Base-by-base conservation (phyloP, 1,140 invertebrate species). In the Idris sp. region DNA sequence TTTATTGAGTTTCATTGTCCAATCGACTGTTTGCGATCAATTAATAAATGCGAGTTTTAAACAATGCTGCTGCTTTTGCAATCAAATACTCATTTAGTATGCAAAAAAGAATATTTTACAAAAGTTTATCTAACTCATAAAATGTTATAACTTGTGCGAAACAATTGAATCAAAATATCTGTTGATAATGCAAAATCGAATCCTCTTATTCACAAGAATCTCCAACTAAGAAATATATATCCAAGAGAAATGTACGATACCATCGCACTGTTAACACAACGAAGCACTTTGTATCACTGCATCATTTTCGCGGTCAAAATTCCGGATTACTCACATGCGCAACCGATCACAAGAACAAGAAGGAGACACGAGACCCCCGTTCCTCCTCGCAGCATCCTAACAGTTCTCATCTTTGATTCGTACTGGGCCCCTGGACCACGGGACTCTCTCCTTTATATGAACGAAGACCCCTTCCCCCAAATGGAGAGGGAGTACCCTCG, bases 371-470 rank as follows among this genome's bases (percentile, higher is more conserved):
- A 65, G 76, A 65, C 51, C 74, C 74, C 74, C 46, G 77, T 64
- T 62, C 69, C 44, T 78, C 65, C 76, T 76, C 82, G 76, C 82
- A 84, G 79, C 83, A 83, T 86, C 81, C 81, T 82, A 69, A 74
- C 81, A 73, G 77, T 65, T 78, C 77, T 81, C 82, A 85, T 86
- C 83, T 86, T 84, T 83, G 82, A 82, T 82, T 83, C 76, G 81
- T 81, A 87, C 85, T 87, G 82, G 83, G 81, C 80, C 81, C 76
- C 81, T 77, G 74, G 81, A 80, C 77, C 69, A 81, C 49, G 78
- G 76, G 78, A 78, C 84, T 81, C 80, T 84, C 85, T 81, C 81
- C 81, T 87, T 85, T 87, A 87, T 87, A 86, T 81, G 69, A 71
- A 54, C 65, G 53, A 67, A 59, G 80, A 75, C 54, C 64, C 72